A percentile compares a stretch with the other conserved stretches of the same genome.
These are phyloP conservation scores for Anastrepha obliqua DNA, from an alignment of 1,140 invertebrate genomes.

Conservation along the genomic window DNA sequence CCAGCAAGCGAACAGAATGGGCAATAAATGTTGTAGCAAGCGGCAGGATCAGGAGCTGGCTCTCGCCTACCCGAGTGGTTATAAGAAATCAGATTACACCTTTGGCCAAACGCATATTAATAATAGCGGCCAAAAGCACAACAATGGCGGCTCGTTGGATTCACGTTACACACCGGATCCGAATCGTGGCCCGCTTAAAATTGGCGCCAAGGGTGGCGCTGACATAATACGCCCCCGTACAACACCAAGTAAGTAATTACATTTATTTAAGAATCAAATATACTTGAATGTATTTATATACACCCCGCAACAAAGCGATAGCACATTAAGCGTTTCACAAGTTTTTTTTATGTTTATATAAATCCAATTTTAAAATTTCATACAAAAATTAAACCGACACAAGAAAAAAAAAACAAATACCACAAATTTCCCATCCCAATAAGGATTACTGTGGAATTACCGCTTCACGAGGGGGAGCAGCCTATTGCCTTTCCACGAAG, in stretches of 20 bases:
- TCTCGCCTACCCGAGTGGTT: conserved; percentile 77
- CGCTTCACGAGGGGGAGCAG: too few relatives aligned
- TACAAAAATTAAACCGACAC: too few relatives aligned
- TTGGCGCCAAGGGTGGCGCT: conserved; percentile 78
- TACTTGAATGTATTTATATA: neutral
- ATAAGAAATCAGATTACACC: conserved; percentile 82
- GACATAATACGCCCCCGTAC: conserved; percentile 83
- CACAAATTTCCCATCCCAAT: too few relatives aligned
- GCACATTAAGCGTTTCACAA: too few relatives aligned
- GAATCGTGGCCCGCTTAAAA: conserved; percentile 79
- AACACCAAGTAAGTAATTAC: conserved; percentile 79
- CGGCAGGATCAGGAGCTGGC: conserved; percentile 82
- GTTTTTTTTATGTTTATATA: too few relatives aligned
- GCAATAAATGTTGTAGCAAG: conserved; percentile 81
- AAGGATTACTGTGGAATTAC: too few relatives aligned
- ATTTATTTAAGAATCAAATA: neutral
- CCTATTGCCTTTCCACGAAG: too few relatives aligned
- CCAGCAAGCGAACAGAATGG: conserved; percentile 61
- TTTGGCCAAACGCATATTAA: conserved; percentile 73
- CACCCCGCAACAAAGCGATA: neutral
- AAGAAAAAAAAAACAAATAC: too few relatives aligned
- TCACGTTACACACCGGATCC: conserved; percentile 87
- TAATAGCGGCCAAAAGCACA: conserved; percentile 75
- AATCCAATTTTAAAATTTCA: too few relatives aligned
- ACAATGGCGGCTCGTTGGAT: conserved; percentile 81